phyloP scores from a whole-genome alignment of 1,140 invertebrate species.

The Tetramorium parvispinum region DNA sequence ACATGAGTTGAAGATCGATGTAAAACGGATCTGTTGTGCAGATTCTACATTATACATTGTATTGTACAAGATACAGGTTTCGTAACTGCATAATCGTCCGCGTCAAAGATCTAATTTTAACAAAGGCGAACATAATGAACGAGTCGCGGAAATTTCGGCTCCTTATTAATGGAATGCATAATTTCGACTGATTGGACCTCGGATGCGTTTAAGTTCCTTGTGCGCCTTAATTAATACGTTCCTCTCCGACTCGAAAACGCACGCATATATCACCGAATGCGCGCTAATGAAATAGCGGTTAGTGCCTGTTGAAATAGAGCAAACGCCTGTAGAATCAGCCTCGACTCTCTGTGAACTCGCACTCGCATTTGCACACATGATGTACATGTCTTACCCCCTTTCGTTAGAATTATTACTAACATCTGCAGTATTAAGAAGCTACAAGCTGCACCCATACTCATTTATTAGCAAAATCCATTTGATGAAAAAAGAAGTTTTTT shows the following conservation, averaged over 20 bases:
- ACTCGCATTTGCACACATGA: slow-evolving; percentile 31
- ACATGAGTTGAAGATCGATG: neutral
- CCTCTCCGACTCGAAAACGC: slow-evolving; percentile 38
- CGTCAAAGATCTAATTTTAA: slow-evolving; percentile 8
- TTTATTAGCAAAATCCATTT: neutral
- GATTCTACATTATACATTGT: neutral
- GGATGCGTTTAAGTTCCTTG: slow-evolving; percentile 43
- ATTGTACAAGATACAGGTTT: neutral
- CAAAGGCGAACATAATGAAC: neutral
- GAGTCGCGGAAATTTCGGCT: slow-evolving; percentile 70
- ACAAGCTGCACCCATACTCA: neutral
- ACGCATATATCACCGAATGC: slow-evolving; percentile 47
- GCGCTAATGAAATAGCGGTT: slow-evolving; percentile 59
- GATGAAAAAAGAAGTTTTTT: neutral
- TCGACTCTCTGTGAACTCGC: slow-evolving; percentile 11
- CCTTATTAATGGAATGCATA: slow-evolving; percentile 75
- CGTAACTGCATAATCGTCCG: neutral
- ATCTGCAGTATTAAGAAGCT: neutral
- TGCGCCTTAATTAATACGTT: slow-evolving; percentile 49
- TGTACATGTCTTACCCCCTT: neutral
- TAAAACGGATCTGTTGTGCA: neutral
- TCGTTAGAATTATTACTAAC: slow-evolving; percentile 31
- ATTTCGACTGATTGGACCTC: slow-evolving; percentile 62
- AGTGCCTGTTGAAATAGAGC: slow-evolving; percentile 40
- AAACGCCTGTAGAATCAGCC: slow-evolving; percentile 28